A percentile compares a stretch with the other conserved stretches of the same genome.
Evolutionary conservation across 2,797 vertebrate species (phyloP).

Genomic region (Crenuchus spilurus): DNA sequence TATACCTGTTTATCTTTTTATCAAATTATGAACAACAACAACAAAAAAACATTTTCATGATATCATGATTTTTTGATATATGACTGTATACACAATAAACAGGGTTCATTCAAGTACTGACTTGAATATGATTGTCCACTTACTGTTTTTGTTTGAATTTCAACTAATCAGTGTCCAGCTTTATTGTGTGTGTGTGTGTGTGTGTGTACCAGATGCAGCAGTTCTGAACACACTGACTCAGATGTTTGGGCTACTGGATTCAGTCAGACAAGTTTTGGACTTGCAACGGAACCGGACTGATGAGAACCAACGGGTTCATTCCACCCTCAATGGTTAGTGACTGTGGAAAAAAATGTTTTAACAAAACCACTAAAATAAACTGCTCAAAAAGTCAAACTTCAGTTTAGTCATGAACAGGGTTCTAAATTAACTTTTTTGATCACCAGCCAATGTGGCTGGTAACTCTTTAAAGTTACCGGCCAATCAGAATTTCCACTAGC

Average conservation of each 20-base stretch:
- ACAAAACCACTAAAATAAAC: neutral
- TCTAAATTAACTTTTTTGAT: too few relatives aligned
- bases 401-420: neutral
- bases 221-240: slow-evolving; percentile 89
- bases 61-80: too few relatives aligned
- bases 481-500: too few relatives aligned
- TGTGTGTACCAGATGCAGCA: slow-evolving; percentile 80
- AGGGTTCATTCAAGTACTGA: too few relatives aligned
- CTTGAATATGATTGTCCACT: neutral
- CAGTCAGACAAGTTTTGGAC: slow-evolving; percentile 87
- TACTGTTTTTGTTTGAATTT: neutral
- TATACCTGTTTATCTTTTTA: too few relatives aligned
- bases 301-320: slow-evolving; percentile 81
- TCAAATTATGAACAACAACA: too few relatives aligned
- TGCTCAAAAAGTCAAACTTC: too few relatives aligned
- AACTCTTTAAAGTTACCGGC: too few relatives aligned
- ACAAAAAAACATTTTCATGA: too few relatives aligned
- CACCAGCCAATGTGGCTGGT: too few relatives aligned
- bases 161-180: neutral
- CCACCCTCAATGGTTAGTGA: slow-evolving; percentile 78
- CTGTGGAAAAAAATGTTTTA: neutral
- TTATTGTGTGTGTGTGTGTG: neutral
- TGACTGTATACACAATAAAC: too few relatives aligned
- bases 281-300: slow-evolving; percentile 82
- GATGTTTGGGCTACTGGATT: slow-evolving; percentile 91